Evolutionary conservation across 2,113 vertebrate genomes (phyloP), one percentile per base, ranked within the genome.

Genomic region (Diadophis punctatus): DNA sequence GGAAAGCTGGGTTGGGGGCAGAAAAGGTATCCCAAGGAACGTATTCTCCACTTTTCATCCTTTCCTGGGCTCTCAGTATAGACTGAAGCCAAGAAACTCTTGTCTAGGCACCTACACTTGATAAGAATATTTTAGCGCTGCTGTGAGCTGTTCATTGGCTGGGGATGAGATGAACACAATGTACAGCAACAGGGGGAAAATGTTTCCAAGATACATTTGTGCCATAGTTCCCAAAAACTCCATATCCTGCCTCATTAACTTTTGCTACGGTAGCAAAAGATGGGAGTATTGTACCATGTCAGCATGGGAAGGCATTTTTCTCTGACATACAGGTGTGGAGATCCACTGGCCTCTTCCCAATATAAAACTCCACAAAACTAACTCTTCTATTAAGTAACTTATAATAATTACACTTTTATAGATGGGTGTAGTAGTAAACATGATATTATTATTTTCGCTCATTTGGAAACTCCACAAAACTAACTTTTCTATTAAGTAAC

Each of bases 371-470:
- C 43, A 23, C 27, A 51, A 63, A 89, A 39, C 63, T 11, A 68
- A 23, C n/a, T 80, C 25, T 23, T 84, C 6, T 39, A 46, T 53
- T 84, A 53, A 46, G 1, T 91, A 86, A 30, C 25, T 55, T 20
- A 53, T 5, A 91, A 53, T 48, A 86, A 8, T 27, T 6, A 43
- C 1, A 4, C 86, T 56, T 25, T 30, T 55, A 23, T 8, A n/a
- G 43, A n/a, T 27, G 16, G 18, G 1, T 43, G 4, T 8, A 46
- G 16, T 43, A 43, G 51, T 34, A 84, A 43, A 90, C 27, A 55
- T 14, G 10, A 14, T 84, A 43, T 43, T 87, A 58, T 34, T 85
- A 3, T 92, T 97, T 96, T 97, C 92, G 93, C 92, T 93, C 92
- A 46, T 8, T 94, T 93, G 4, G 27, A 63, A 90, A 16, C 10